phyloP scores from a whole-genome alignment of 2,888 invertebrate genomes.

The Microctonus aethiopoides region DNA sequence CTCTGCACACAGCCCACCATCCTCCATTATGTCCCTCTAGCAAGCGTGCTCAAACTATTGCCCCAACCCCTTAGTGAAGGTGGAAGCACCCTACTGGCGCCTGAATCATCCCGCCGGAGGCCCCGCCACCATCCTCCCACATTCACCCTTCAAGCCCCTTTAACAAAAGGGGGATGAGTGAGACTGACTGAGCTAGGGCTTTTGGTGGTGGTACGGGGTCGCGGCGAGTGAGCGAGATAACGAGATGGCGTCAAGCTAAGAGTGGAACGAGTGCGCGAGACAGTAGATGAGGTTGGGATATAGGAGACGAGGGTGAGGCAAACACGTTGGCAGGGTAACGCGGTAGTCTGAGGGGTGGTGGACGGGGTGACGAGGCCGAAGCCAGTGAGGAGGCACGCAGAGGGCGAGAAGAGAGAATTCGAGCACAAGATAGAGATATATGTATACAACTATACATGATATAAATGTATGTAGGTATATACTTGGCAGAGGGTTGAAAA shows the following conservation, averaged over 20 bases:
- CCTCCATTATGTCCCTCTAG: slow-evolving; percentile 38
- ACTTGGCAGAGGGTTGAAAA: slow-evolving; percentile 53
- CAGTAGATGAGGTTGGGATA: slow-evolving; percentile 4
- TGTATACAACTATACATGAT: no score
- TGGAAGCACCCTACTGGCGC: slow-evolving; percentile 68
- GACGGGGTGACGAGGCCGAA: slow-evolving; percentile 37
- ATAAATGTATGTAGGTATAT: slow-evolving; percentile 50
- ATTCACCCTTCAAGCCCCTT: slow-evolving; percentile 27
- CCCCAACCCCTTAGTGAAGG: slow-evolving; percentile 56
- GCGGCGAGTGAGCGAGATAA: slow-evolving; percentile 40
- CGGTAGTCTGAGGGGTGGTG: slow-evolving; percentile 36
- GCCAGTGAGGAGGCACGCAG: slow-evolving; percentile 35
- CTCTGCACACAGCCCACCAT: slow-evolving; percentile 35
- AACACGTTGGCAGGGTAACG: slow-evolving; percentile 41
- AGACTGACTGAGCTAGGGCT: slow-evolving; percentile 41
- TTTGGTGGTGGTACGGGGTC: slow-evolving; percentile 56
- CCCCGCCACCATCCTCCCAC: slow-evolving; percentile 37
- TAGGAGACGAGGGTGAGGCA: slow-evolving; percentile 38
- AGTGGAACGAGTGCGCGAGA: slow-evolving; percentile 31
- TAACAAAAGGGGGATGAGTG: slow-evolving; percentile 46
- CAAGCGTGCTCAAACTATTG: slow-evolving; percentile 40
- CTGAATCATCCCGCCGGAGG: slow-evolving; percentile 67
- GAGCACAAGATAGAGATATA: slow-evolving; percentile 60
- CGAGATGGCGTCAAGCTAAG: slow-evolving; percentile 44
- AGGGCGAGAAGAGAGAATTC: slow-evolving; percentile 52